Conservation (phyloP, 2,888 invertebrate species). For the Acheta domesticus region DNA sequence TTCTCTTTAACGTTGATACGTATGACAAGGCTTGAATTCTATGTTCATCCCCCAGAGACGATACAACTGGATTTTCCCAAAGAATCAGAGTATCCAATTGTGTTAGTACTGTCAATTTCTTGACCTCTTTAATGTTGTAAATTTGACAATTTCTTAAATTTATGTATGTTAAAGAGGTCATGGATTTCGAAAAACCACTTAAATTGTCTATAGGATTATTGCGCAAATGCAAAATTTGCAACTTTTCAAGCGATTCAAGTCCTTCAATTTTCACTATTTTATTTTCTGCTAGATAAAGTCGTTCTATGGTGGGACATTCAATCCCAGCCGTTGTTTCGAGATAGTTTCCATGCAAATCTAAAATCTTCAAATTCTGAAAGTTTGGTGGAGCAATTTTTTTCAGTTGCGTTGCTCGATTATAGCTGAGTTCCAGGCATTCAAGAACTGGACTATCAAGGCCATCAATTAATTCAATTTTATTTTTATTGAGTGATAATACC, state of each 20-base stretch:
- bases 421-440: conserved; percentile 52
- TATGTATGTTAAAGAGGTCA: not conserved
- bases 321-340: not conserved
- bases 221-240: not conserved
- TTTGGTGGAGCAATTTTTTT: not conserved
- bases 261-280: not conserved
- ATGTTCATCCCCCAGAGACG: not conserved
- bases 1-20: not conserved
- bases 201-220: not conserved
- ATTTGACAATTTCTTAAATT: not conserved
- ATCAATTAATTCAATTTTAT: conserved; percentile 52
- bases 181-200: not conserved
- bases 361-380: not conserved
- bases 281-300: not conserved
- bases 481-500: conserved; percentile 56
- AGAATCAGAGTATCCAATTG: not conserved
- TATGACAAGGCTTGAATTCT: not conserved
- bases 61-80: not conserved
- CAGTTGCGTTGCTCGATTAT: not conserved
- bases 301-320: not conserved
- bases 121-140: not conserved
- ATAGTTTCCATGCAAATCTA: not conserved
- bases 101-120: not conserved
- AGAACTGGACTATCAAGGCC: conserved; percentile 56
- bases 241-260: not conserved